phyloP scores from a whole-genome alignment of 1,140 invertebrate species.

The Steinernema khuongi region DNA sequence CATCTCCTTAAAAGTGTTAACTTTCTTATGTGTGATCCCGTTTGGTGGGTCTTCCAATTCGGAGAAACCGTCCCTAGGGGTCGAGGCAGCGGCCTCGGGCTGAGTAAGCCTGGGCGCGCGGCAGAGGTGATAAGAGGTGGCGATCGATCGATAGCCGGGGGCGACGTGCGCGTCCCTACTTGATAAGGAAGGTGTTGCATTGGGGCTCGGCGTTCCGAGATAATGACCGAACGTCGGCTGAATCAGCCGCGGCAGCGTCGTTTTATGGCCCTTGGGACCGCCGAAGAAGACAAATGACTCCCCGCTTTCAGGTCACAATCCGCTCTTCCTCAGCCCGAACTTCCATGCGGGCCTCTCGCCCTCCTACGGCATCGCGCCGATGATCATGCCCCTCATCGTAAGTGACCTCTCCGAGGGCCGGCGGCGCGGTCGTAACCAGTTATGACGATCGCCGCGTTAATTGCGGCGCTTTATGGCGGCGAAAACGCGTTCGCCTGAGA shows the following conservation, averaged over 20 bases:
- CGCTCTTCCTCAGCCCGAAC: constrained; percentile 1
- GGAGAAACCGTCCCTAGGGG: too few species aligned
- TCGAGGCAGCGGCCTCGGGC: neutral
- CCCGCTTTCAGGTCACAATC: constrained; percentile 1
- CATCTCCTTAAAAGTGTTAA: too few species aligned
- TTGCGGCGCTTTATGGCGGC: constrained; percentile 4
- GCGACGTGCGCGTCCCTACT: neutral
- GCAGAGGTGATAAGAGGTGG: constrained; percentile 1
- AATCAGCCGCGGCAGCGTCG: neutral
- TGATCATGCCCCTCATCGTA: constrained; percentile 3
- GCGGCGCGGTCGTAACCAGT: neutral
- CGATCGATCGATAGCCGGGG: neutral
- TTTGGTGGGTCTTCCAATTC: too few species aligned
- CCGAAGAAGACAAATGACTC: neutral
- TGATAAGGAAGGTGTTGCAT: neutral
- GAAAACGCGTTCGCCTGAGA: too few species aligned
- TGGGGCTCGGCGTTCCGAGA: neutral
- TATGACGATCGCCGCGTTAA: constrained; percentile 15
- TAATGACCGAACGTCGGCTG: neutral
- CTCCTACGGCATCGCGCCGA: constrained; percentile 1
- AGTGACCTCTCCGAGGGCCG: neutral
- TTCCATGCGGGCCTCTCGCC: neutral
- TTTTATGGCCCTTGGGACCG: constrained; percentile 6
- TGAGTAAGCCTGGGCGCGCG: constrained; percentile 1
- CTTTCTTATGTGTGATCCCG: too few species aligned